A percentile compares a stretch with the other conserved stretches of the same genome.
phyloP scores from a whole-genome alignment of 1,140 invertebrate species.

The Lineus longissimus region DNA sequence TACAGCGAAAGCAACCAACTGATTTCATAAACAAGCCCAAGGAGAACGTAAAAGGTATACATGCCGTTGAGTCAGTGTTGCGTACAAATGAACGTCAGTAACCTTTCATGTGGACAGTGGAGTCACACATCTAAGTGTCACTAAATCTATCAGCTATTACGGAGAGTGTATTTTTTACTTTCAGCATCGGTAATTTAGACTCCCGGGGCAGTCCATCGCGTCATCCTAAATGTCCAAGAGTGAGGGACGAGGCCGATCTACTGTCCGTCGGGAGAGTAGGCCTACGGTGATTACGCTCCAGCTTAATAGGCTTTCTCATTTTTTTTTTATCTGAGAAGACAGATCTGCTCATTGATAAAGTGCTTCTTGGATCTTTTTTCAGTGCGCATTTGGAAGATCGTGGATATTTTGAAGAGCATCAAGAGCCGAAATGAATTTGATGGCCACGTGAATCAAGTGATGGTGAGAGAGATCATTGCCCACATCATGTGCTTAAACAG shows the following conservation, averaged over 20 bases:
- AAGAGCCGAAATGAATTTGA: conserved; percentile 11
- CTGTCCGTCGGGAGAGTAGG: too few species aligned
- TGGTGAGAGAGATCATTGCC: conserved; percentile 28
- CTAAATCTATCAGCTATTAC: neutral
- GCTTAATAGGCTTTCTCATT: too few species aligned
- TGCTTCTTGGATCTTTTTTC: too few species aligned
- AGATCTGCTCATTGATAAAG: too few species aligned
- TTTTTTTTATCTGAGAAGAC: too few species aligned
- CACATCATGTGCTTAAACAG: conserved; percentile 34
- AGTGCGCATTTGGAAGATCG: conserved; percentile 37
- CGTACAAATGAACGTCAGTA: neutral
- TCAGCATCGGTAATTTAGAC: too few species aligned
- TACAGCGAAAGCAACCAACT: neutral
- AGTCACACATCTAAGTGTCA: neutral
- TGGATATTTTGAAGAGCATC: conserved; percentile 34
- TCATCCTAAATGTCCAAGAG: too few species aligned
- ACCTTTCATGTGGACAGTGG: neutral
- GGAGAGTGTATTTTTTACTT: too few species aligned
- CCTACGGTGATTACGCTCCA: too few species aligned
- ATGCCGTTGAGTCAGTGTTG: too few species aligned
- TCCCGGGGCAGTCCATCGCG: too few species aligned
- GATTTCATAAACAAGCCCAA: neutral
- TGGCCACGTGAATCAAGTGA: conserved; percentile 25
- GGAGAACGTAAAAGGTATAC: conserved; percentile 6
- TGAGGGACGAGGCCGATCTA: too few species aligned